Percentiles rank a stretch among this genome's conserved stretches.
phyloP scores from a whole-genome alignment of 2,797 vertebrate genomes.

The Glossophaga mutica region DNA sequence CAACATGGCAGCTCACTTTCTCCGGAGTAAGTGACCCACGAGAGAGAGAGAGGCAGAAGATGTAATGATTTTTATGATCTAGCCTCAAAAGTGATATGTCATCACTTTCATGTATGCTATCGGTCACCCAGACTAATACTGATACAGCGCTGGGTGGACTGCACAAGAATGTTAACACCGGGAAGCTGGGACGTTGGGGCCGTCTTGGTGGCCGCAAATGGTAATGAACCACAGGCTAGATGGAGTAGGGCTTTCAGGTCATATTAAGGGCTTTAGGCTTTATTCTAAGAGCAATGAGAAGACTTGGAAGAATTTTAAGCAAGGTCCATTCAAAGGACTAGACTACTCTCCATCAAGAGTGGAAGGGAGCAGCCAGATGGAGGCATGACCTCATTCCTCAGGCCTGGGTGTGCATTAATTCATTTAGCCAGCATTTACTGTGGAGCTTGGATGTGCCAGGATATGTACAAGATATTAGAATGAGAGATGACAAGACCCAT shows the following conservation, averaged over 20 bases:
- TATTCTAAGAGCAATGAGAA: background rate
- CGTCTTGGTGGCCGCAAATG: background rate
- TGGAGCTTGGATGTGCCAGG: background rate
- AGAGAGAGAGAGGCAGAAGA: background rate
- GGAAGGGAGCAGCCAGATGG: background rate
- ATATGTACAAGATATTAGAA: background rate
- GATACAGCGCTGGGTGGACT: background rate
- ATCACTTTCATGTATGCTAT: background rate
- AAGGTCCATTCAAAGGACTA: background rate
- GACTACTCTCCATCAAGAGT: background rate
- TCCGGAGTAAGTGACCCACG: background rate
- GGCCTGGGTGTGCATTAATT: background rate
- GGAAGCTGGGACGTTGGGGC: background rate
- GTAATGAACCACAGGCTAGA: background rate
- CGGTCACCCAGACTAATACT: background rate
- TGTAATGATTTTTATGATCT: background rate
- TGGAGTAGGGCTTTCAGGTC: background rate
- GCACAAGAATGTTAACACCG: background rate
- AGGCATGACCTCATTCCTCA: background rate
- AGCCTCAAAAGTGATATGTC: background rate
- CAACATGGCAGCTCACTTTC: background rate
- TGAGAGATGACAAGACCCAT: background rate
- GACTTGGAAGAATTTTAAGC: background rate
- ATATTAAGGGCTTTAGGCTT: background rate
- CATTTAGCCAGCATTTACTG: background rate